Conservation (phyloP, 2,888 invertebrate genomes). For the Drosophila leonis region DNA sequence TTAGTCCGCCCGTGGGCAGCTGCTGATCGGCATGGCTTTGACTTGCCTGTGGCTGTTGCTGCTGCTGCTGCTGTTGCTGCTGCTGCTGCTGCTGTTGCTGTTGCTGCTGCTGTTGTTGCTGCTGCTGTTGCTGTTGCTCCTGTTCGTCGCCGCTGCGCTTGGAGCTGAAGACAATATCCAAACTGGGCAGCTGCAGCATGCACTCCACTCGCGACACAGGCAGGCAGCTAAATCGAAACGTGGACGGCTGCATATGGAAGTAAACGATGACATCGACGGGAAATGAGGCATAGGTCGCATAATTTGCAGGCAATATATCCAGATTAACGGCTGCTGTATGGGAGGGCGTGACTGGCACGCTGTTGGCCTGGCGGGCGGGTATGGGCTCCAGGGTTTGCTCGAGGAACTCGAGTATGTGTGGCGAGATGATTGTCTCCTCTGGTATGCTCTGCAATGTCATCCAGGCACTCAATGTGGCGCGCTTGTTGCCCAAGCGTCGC, state of each 20-base stretch:
- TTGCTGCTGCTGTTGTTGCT: conserved; percentile 74
- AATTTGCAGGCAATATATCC: conserved; percentile 89
- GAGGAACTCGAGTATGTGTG: conserved; percentile 97
- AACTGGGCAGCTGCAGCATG: conserved; percentile 96
- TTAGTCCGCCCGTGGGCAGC: conserved; percentile 84
- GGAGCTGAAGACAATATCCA: conserved; percentile 98
- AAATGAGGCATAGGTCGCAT: conserved; percentile 96
- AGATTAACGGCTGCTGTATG: conserved; percentile 85
- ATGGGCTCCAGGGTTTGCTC: conserved; percentile 99
- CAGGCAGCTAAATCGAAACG: conserved; percentile 97
- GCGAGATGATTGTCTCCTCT: conserved; percentile 98
- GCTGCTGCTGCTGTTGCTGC: conserved; percentile 88
- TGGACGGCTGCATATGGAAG: conserved; percentile 98
- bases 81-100: conserved; percentile 85
- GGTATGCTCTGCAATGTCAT: conserved; percentile 98
- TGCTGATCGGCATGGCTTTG: conserved; percentile 72
- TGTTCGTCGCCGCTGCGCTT: conserved; percentile 92
- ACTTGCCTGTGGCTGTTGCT: conserved; percentile 10
- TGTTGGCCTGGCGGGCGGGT: conserved; percentile 88
- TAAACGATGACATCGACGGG: conserved; percentile 99
- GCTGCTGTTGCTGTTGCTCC: conserved; percentile 51
- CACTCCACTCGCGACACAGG: conserved; percentile 98
- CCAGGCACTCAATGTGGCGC: conserved; percentile 96
- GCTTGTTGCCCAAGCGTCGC: conserved; percentile 90
- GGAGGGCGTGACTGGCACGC: conserved; percentile 81